Conservation (phyloP, 1,140 invertebrate genomes). For the Scaptomyza hsui region DNA sequence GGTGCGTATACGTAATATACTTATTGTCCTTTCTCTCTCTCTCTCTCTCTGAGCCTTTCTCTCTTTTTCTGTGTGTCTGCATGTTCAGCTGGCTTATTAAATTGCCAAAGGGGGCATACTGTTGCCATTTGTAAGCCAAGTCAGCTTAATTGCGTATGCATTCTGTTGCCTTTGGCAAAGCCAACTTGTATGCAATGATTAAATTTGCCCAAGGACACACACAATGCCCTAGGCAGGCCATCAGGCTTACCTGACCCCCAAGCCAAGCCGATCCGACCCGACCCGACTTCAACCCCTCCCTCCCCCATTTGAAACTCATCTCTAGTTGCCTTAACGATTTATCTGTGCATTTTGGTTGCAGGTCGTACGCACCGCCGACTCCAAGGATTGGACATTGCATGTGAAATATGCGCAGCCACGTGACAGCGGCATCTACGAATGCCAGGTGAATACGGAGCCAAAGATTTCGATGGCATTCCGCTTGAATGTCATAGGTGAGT, state of each 20-base stretch:
- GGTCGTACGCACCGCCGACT: constrained; percentile 92
- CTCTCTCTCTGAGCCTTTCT: neutral
- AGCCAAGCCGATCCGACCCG: too few relatives aligned
- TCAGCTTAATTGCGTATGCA: constrained; percentile 79
- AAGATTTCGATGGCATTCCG: constrained; percentile 95
- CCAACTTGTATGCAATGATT: constrained; percentile 77
- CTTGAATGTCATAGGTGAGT: constrained; percentile 95
- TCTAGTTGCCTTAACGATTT: constrained; percentile 41
- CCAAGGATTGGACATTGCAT: constrained; percentile 96
- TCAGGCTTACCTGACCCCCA: neutral
- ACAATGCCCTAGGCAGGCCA: neutral
- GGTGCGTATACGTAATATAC: constrained; percentile 82
- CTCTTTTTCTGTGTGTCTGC: neutral
- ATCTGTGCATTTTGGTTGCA: constrained; percentile 84
- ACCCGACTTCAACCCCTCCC: neutral
- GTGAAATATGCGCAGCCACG: constrained; percentile 94
- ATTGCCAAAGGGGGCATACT: constrained; percentile 46
- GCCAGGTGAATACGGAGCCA: constrained; percentile 96
- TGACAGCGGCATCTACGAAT: constrained; percentile 95
- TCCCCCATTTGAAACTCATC: neutral
- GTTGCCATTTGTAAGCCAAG: constrained; percentile 68
- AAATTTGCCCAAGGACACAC: constrained; percentile 72
- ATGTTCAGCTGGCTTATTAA: constrained; percentile 58
- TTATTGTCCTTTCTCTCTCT: constrained; percentile 8
- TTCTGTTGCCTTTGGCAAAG: constrained; percentile 40